Evolutionary conservation across 2,888 invertebrate genomes (phyloP), one percentile per base, ranked within the genome.

Genomic region (Emmelina monodactyla): DNA sequence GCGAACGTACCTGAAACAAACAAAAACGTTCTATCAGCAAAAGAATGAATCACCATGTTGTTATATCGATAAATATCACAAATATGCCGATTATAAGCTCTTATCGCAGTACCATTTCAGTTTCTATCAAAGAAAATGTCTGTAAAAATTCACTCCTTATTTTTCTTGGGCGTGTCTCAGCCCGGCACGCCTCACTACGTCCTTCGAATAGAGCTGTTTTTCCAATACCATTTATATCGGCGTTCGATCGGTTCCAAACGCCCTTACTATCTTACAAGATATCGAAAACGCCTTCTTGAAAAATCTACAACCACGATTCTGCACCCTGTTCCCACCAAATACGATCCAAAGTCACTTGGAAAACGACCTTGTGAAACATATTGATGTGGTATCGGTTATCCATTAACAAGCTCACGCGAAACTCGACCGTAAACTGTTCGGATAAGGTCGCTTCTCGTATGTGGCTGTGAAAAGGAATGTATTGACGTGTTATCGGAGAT

Each of bases 341-440:
- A 68, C 51, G 57, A 58, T 48, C 42, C 44, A 46, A 49, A 57
- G 51, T 70, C 47, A 49, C 47, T 49, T 51, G 55, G 34, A 41
- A 42, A 41, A 42, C 38, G 43, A 42, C 46, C 53, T 54, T 55
- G 69, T 72, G 61, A 72, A 78, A 78, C 68, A 68, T 79, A 79
- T 79, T 79, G 78, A 79, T 76, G 79, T 62, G 65, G 55, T 79
- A 79, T 79, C 70, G 79, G 79, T 79, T 79, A 78, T 79, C 79
- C 79, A 79, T 79, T 79, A 76, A 50, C 32, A 25, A 33, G 11
- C 39, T 25, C 52, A 45, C 43, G 41, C 47, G 44, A 68, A 57
- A 50, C 31, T 60, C 50, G 42, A 53, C 70, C 53, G 37, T 72
- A 53, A 45, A 4, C 1, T 25, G 0, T 10, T 0, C 2, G 1